These are phyloP conservation scores for Ictalurus punctatus DNA, from an alignment of 2,113 vertebrate genomes.

Conservation along the genomic window DNA sequence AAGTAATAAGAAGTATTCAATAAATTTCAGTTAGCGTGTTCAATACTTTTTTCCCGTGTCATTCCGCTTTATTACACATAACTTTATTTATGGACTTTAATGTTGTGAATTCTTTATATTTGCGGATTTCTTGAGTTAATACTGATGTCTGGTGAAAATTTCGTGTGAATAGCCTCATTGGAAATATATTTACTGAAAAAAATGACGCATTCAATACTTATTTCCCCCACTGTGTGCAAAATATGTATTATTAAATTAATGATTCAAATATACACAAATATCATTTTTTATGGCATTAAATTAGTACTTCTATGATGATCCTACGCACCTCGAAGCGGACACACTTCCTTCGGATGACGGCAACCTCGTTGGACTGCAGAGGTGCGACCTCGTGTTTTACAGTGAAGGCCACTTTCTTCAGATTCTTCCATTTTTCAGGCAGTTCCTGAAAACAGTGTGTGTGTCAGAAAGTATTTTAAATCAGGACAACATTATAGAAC, in stretches of 20 bases:
- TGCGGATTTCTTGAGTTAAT: no score
- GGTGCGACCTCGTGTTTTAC: slow-evolving; percentile 80
- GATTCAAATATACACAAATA: background rate
- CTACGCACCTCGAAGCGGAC: slow-evolving; percentile 86
- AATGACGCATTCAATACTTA: no score
- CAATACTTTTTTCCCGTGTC: no score
- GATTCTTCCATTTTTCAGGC: slow-evolving; percentile 77
- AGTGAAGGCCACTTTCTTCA: slow-evolving; percentile 79
- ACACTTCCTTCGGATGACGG: slow-evolving; percentile 86
- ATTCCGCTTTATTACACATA: no score
- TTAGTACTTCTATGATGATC: background rate
- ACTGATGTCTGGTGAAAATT: no score
- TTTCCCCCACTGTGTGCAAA: background rate
- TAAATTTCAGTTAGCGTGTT: no score
- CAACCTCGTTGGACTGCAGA: slow-evolving; percentile 80
- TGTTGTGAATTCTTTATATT: no score
- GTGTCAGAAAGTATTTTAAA: background rate
- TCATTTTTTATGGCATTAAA: background rate
- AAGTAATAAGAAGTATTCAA: no score
- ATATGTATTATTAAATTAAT: background rate
- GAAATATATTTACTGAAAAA: no score
- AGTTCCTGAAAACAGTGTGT: slow-evolving; percentile 64
- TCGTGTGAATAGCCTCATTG: no score
- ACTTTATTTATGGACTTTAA: no score
- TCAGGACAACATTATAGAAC: background rate